Evolutionary conservation across 2,113 vertebrate species (phyloP), one percentile per base, ranked within the genome.

Genomic region (Thalassarche chlororhynchos): DNA sequence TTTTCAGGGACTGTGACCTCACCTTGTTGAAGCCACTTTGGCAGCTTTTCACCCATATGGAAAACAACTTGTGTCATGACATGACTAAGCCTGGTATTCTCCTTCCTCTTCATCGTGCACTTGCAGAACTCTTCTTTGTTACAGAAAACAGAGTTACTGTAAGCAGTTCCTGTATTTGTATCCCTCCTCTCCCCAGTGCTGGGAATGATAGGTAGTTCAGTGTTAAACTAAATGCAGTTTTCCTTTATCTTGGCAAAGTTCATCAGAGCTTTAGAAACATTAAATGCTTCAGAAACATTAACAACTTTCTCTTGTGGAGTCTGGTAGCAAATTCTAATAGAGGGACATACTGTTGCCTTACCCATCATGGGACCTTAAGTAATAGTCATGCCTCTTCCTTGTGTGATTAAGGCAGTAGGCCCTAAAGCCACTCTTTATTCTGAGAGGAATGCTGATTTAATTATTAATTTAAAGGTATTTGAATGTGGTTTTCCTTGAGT

Each of bases 81-180:
- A 93, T 98, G 54, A 97, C 99, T 47, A 99, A 98, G 95, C 98
- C 99, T 69, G 99, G 98, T 4, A 98, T 99, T 95, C 99, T 99
- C 84, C 99, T 99, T 78, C 99, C 99, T 57, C 98, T 99, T 71
- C 99, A 99, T 97, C 98, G 99, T 28, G 99, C 99, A 34, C 99
- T 99, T 86, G 99, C 99, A 1, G 99, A 99, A 65, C 99, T 99
- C 84, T 99, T 99, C 98, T 99, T 99, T 60, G 97, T 99, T 12
- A 99, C 99, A 1, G 99, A 99, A 96, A 99, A 98, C 95, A 98
- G 98, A 58, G 99, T 99, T 65, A 98, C 98, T 84, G 99, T 99
- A 97, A 99, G 99, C 82, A 49, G 5, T 20, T 47, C 46, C 51
- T 84, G 10, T 23, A 1, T 19, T 26, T 46, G 9, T 44, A 5